Evolutionary conservation across 1,140 invertebrate species (phyloP).

Genomic region (Platorchestia sp.): DNA sequence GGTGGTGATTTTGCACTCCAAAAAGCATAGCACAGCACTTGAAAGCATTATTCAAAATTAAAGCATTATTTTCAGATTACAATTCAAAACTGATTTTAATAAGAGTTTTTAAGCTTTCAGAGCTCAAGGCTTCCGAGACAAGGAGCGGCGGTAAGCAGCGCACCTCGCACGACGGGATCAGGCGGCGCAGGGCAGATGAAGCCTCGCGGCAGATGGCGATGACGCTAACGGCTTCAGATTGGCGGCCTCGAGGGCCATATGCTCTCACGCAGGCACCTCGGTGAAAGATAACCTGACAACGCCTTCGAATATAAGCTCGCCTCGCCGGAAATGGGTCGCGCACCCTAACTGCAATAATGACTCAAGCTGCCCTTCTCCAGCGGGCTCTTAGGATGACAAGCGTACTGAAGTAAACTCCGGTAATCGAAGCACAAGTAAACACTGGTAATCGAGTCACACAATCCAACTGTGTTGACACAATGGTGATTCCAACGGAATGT

Average conservation of each 20-base stretch:
- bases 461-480: background rate
- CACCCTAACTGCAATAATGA: background rate
- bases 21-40: background rate
- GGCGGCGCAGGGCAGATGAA: constrained; percentile 19
- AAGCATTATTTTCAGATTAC: background rate
- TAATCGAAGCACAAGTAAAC: background rate
- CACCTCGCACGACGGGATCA: background rate
- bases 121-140: background rate
- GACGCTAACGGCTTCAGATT: constrained; percentile 24
- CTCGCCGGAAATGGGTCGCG: background rate
- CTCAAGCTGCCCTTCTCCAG: background rate
- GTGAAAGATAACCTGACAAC: background rate
- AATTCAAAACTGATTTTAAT: background rate
- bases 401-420: background rate
- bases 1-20: background rate
- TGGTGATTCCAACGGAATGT: background rate
- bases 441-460: background rate
- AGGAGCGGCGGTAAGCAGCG: background rate
- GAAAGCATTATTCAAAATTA: background rate
- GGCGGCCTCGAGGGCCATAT: background rate
- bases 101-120: background rate
- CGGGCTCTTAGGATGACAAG: background rate
- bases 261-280: background rate
- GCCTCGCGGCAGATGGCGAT: background rate
- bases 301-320: background rate